Conservation (phyloP, 1,140 invertebrate species). For the Drosophila truncata region DNA sequence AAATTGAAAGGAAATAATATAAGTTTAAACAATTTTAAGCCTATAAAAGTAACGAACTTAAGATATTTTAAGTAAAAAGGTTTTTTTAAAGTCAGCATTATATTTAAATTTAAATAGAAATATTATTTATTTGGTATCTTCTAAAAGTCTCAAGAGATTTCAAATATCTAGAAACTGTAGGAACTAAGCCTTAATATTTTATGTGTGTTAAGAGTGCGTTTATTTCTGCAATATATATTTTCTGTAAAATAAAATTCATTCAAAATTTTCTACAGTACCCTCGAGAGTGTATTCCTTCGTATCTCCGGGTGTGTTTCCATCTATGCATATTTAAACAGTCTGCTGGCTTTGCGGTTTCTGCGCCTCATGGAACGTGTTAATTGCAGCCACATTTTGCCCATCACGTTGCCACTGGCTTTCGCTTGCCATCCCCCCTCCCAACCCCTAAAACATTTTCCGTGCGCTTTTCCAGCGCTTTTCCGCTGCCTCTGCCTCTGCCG, state of each 20-base stretch:
- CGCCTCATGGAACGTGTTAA: conserved; percentile 62
- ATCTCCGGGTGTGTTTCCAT: conserved; percentile 16
- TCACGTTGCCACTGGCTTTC: conserved; percentile 1
- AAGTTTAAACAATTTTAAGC: not conserved
- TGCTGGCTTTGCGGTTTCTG: conserved; percentile 54
- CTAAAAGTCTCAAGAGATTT: not conserved
- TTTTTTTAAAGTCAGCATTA: too few species aligned
- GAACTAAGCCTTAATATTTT: not conserved
- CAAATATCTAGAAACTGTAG: not conserved
- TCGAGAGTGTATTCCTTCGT: not conserved
- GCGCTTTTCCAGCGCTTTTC: not conserved
- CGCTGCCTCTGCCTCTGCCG: not conserved
- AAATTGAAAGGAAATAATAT: not conserved
- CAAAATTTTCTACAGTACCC: not conserved
- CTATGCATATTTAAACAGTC: conserved; percentile 60
- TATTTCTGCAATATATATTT: too few species aligned
- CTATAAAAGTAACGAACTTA: not conserved
- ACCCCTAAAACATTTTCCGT: not conserved
- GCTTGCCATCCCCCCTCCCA: too few species aligned
- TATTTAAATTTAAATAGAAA: too few species aligned
- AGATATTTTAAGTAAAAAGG: too few species aligned
- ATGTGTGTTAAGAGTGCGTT: not conserved
- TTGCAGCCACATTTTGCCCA: conserved; percentile 47
- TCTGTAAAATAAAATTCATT: not conserved
- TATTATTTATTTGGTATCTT: too few species aligned